Conservation (phyloP, 2,797 vertebrate species). For the Crenichthys baileyi region DNA sequence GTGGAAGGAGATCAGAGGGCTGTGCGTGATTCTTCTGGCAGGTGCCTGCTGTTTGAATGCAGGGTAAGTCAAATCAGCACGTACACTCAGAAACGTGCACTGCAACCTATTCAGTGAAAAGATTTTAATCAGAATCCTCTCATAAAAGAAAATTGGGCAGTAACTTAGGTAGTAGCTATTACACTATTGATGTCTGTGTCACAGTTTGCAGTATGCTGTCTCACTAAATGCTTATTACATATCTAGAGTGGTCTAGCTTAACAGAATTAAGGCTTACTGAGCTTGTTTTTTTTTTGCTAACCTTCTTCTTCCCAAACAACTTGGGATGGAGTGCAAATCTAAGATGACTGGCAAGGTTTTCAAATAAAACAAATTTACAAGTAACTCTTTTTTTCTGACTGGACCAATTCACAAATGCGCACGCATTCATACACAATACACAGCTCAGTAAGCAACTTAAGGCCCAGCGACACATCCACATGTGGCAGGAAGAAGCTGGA, state of each 20-base stretch:
- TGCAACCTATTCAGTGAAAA: constrained; percentile 12
- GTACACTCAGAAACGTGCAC: constrained; percentile 13
- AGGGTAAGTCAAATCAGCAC: constrained; percentile 82
- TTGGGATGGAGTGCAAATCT: background rate
- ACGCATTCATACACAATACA: too few relatives aligned
- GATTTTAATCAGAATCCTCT: constrained; percentile 26
- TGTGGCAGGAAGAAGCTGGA: too few relatives aligned
- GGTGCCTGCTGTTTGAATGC: constrained; percentile 91
- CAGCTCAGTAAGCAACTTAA: too few relatives aligned
- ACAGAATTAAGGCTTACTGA: background rate
- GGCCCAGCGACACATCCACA: too few relatives aligned
- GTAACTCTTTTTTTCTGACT: background rate
- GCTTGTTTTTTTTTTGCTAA: background rate
- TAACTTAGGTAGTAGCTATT: constrained; percentile 27
- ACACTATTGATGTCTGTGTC: constrained; percentile 24
- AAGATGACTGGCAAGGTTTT: background rate
- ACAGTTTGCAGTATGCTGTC: constrained; percentile 14
- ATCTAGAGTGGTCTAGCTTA: constrained; percentile 1
- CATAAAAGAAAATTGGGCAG: constrained; percentile 16
- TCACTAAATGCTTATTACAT: constrained; percentile 37
- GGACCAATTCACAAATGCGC: too few relatives aligned
- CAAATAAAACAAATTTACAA: background rate
- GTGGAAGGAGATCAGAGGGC: constrained; percentile 90
- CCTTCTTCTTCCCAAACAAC: background rate
- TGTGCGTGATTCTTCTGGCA: constrained; percentile 87